These are phyloP conservation scores for Pitta sordida DNA, from an alignment of 2,113 vertebrate genomes.

Conservation along the genomic window DNA sequence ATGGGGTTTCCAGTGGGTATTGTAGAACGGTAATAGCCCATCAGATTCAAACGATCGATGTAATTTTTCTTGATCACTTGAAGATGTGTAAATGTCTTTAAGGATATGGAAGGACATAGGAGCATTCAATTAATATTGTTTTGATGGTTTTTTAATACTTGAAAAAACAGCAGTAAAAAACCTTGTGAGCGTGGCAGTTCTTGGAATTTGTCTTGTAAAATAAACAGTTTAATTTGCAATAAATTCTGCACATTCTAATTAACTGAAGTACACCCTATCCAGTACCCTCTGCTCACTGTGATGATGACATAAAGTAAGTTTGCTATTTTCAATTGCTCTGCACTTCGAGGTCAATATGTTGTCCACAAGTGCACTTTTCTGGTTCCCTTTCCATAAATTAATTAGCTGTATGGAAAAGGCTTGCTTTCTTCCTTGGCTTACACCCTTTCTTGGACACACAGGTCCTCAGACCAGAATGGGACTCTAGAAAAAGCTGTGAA, in stretches of 20 bases:
- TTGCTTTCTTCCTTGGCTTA: background rate
- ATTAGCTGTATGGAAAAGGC: background rate
- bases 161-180: background rate
- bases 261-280: background rate
- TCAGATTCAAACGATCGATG: conserved; percentile 34
- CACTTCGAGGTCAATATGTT: background rate
- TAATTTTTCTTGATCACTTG: background rate
- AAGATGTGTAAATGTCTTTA: conserved; percentile 21
- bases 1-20: conserved; percentile 25
- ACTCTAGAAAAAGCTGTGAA: background rate
- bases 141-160: conserved; percentile 44
- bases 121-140: conserved; percentile 42
- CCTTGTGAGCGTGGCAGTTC: background rate
- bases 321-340: background rate
- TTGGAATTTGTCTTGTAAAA: background rate
- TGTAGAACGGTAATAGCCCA: conserved; percentile 55
- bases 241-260: background rate
- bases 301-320: background rate
- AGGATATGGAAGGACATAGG: background rate
- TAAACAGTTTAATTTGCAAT: conserved; percentile 15
- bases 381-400: background rate
- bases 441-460: background rate
- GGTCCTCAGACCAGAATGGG: background rate
- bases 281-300: background rate
- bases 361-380: background rate